Conservation (phyloP, 1,140 invertebrate genomes). For the Drosophila ohnishii region DNA sequence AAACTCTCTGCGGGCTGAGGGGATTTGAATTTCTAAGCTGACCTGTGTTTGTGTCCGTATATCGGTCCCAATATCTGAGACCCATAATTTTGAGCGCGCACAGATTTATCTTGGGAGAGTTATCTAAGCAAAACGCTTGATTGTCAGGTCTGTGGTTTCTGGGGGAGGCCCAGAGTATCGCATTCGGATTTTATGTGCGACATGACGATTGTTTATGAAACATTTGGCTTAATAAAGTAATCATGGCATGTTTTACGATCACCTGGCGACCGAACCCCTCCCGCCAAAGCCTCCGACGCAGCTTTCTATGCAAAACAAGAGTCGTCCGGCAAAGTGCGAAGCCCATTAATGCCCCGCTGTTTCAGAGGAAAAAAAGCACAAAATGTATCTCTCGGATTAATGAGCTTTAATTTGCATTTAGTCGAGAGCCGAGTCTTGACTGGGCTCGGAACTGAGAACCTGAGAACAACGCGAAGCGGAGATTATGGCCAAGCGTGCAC, state of each 20-base stretch:
- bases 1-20: conserved; percentile 43
- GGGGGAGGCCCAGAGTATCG: conserved; percentile 53
- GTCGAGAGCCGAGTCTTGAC: conserved; percentile 23
- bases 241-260: conserved; percentile 79
- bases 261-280: conserved; percentile 27
- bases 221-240: conserved; percentile 80
- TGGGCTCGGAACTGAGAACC: conserved; percentile 13
- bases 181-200: conserved; percentile 73
- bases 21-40: conserved; percentile 60
- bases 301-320: conserved; percentile 75
- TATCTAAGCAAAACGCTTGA: conserved; percentile 75
- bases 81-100: conserved; percentile 64
- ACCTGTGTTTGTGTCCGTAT: conserved; percentile 28
- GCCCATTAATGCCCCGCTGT: conserved; percentile 74
- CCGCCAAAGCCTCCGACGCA: conserved; percentile 20
- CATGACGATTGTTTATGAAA: conserved; percentile 79
- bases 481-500: conserved; percentile 75
- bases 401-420: conserved; percentile 82
- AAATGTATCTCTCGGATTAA: conserved; percentile 67
- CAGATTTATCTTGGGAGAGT: conserved; percentile 73
- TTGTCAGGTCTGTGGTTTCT: conserved; percentile 43
- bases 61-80: conserved; percentile 66
- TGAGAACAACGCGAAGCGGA: conserved; percentile 40
- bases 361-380: conserved; percentile 1
- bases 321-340: conserved; percentile 64